phyloP scores from a whole-genome alignment of 2,888 invertebrate genomes.

The Molorchus minor region DNA sequence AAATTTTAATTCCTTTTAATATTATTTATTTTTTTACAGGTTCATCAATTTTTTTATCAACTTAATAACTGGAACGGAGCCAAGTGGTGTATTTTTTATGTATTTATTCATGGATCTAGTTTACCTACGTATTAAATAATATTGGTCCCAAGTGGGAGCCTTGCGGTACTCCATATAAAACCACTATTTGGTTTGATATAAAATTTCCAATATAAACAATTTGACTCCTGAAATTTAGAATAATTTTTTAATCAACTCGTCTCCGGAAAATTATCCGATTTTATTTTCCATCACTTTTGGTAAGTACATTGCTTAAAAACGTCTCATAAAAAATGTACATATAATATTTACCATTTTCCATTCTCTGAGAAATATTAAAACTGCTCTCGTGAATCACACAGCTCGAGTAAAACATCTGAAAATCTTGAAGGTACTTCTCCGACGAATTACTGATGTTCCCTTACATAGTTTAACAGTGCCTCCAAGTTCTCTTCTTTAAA shows the following conservation, averaged over 20 bases:
- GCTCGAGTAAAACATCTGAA: constrained; percentile 5
- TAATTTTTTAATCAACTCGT: neutral
- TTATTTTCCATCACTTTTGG: neutral
- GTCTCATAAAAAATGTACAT: neutral
- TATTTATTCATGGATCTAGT: too few relatives aligned
- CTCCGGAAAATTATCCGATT: neutral
- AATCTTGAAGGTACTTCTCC: neutral
- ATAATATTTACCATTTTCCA: constrained; percentile 9
- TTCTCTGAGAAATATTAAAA: neutral
- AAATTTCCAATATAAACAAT: too few relatives aligned
- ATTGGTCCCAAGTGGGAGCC: too few relatives aligned
- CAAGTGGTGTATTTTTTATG: too few relatives aligned
- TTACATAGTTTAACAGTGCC: neutral
- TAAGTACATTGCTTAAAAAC: neutral
- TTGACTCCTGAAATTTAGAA: too few relatives aligned
- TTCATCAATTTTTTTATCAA: too few relatives aligned
- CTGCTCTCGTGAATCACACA: neutral
- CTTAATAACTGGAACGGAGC: too few relatives aligned
- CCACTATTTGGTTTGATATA: too few relatives aligned
- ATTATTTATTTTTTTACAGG: too few relatives aligned
- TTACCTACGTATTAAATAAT: too few relatives aligned
- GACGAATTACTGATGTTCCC: neutral
- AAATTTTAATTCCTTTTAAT: too few relatives aligned
- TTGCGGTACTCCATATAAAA: too few relatives aligned
- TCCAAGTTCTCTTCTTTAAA: neutral